Percentiles rank a stretch among this genome's conserved stretches.
Evolutionary conservation across 2,888 invertebrate genomes (phyloP).

Genomic region (Ephialtes manifestator): DNA sequence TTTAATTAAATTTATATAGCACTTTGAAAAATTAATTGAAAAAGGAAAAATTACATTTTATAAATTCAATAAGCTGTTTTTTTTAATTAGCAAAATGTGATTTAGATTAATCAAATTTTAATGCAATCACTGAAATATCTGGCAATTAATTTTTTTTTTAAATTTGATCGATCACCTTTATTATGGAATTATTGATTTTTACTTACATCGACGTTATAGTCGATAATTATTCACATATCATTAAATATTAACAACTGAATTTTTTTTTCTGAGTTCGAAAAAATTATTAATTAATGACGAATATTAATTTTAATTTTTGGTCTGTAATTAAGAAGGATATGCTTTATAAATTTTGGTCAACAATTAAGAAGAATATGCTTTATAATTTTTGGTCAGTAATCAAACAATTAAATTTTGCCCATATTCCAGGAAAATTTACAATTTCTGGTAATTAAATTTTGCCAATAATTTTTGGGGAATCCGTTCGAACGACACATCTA

Average conservation of each 20-base stretch:
- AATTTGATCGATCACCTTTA: too few relatives aligned
- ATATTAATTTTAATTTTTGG: background rate
- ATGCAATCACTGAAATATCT: too few relatives aligned
- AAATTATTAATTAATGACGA: background rate
- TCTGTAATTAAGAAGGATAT: too few relatives aligned
- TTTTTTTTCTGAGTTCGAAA: background rate
- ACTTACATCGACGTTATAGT: background rate
- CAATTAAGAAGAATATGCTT: too few relatives aligned
- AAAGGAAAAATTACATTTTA: too few relatives aligned
- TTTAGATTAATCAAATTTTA: too few relatives aligned
- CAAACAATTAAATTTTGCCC: background rate
- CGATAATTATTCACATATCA: background rate
- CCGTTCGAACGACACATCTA: slow-evolving; percentile 20
- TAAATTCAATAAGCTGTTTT: too few relatives aligned
- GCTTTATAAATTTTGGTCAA: too few relatives aligned
- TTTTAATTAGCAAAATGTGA: too few relatives aligned
- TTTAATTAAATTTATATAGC: background rate
- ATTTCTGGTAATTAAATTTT: background rate
- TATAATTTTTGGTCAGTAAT: background rate
- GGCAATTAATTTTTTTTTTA: too few relatives aligned
- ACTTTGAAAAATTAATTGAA: background rate
- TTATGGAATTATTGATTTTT: too few relatives aligned
- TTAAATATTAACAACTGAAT: background rate
- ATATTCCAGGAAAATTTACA: background rate
- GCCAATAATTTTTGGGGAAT: background rate